Percentiles rank a stretch among this genome's conserved stretches.
These are phyloP conservation scores for Acanthosepion pharaonis DNA, from an alignment of 2,888 invertebrate species.

Conservation along the genomic window DNA sequence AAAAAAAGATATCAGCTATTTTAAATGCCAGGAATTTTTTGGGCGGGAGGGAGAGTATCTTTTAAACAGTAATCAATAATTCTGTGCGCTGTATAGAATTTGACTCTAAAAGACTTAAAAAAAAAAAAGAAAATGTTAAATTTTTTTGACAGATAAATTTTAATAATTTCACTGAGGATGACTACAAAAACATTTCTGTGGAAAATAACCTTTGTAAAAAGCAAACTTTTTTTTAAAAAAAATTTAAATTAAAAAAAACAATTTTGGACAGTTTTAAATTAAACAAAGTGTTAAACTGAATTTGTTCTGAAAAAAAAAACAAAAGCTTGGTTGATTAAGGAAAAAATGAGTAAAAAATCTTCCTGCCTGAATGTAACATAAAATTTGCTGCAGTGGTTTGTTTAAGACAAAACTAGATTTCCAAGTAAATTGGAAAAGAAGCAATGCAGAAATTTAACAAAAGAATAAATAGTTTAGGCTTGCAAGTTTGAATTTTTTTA, in stretches of 20 bases:
- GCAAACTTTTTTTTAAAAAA: background rate
- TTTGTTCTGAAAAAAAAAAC: background rate
- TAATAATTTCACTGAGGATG: background rate
- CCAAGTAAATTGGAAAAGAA: background rate
- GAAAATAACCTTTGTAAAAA: no score
- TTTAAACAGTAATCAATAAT: background rate
- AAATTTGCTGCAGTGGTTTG: background rate
- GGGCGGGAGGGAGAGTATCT: background rate
- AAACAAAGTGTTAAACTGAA: background rate
- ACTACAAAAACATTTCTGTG: background rate
- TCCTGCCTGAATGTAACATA: background rate
- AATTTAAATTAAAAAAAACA: background rate
- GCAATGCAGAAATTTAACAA: background rate
- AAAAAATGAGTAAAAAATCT: background rate
- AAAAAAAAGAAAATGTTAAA: background rate
- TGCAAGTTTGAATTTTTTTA: background rate
- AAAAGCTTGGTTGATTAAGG: background rate
- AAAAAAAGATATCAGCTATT: background rate
- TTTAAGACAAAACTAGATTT: background rate
- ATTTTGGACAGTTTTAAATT: background rate
- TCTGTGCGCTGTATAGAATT: background rate
- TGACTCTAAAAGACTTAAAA: no score
- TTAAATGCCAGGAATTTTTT: background rate
- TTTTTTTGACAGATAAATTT: background rate
- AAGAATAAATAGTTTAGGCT: conserved; percentile 17